phyloP scores from a whole-genome alignment of 2,113 vertebrate genomes.

The Perca flavescens region DNA sequence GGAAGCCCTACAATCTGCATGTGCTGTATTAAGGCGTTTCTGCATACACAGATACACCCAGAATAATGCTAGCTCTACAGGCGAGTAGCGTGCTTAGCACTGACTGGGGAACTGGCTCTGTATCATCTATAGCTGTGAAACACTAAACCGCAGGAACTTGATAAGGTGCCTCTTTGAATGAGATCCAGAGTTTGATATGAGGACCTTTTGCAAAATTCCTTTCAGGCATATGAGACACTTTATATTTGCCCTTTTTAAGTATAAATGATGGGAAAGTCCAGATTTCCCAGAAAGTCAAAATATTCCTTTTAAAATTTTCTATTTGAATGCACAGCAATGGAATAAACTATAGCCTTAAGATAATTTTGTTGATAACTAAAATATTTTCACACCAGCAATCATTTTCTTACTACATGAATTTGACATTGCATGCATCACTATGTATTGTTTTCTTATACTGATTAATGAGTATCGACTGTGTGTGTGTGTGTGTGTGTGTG shows the following conservation, averaged over 20 bases:
- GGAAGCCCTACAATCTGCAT: conserved; percentile 48
- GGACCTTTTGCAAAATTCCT: conserved; percentile 26
- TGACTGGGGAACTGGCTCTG: conserved; percentile 33
- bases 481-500: conserved; percentile 9
- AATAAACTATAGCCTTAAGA: not conserved
- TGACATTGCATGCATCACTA: not conserved
- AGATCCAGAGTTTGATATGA: conserved; percentile 16
- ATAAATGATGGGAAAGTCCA: not conserved
- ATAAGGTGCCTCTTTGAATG: conserved; percentile 20
- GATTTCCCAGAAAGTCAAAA: not conserved
- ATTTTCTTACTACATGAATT: not conserved
- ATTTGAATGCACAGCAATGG: not conserved
- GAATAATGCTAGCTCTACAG: conserved; percentile 44
- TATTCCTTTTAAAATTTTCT: not conserved
- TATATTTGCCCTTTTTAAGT: not conserved
- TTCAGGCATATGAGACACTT: conserved; percentile 5
- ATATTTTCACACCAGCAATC: not conserved
- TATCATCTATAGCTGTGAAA: conserved; percentile 31
- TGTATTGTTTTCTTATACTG: conserved; percentile 1
- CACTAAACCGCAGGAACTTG: conserved; percentile 33
- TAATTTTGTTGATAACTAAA: not conserved
- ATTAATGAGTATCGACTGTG: not conserved
- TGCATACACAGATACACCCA: conserved; percentile 27
- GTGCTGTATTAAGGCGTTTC: conserved; percentile 42
- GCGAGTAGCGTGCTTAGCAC: conserved; percentile 16